Percentiles rank a stretch among this genome's conserved stretches.
phyloP scores from a whole-genome alignment of 1,140 invertebrate genomes.

The Cepaea nemoralis region DNA sequence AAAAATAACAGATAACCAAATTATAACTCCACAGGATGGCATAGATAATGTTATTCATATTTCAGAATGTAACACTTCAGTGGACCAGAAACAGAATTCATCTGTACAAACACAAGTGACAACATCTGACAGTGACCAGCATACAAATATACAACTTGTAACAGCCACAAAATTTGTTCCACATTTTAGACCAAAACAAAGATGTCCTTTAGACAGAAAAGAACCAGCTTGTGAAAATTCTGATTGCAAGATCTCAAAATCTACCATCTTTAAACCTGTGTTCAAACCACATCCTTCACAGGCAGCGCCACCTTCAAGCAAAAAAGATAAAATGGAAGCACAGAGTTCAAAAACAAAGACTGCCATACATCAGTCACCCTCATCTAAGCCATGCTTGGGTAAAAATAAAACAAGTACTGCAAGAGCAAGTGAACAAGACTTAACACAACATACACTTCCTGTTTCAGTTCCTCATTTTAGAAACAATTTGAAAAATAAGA shows the following conservation, averaged over 20 bases:
- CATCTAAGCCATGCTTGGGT: background rate
- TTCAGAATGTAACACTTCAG: too few species aligned
- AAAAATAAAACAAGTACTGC: background rate
- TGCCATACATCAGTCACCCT: background rate
- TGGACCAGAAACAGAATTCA: background rate
- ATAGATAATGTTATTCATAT: too few species aligned
- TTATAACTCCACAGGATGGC: too few species aligned
- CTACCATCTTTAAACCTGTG: background rate
- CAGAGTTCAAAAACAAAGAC: background rate
- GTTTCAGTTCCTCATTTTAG: conserved; percentile 4
- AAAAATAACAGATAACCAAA: too few species aligned
- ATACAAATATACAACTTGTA: background rate
- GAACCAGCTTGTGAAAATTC: background rate
- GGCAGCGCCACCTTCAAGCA: background rate
- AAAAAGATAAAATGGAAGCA: background rate
- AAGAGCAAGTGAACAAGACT: background rate
- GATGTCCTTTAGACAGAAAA: background rate
- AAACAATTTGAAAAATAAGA: background rate
- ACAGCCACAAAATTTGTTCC: conserved; percentile 3
- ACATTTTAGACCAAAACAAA: conserved; percentile 7
- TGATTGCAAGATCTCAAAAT: background rate
- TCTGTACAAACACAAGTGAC: background rate
- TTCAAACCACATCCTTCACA: background rate
- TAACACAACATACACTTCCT: background rate
- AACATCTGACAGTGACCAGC: background rate